These are phyloP conservation scores for Cromileptes altivelis DNA, from an alignment of 2,113 vertebrate species.

Conservation along the genomic window DNA sequence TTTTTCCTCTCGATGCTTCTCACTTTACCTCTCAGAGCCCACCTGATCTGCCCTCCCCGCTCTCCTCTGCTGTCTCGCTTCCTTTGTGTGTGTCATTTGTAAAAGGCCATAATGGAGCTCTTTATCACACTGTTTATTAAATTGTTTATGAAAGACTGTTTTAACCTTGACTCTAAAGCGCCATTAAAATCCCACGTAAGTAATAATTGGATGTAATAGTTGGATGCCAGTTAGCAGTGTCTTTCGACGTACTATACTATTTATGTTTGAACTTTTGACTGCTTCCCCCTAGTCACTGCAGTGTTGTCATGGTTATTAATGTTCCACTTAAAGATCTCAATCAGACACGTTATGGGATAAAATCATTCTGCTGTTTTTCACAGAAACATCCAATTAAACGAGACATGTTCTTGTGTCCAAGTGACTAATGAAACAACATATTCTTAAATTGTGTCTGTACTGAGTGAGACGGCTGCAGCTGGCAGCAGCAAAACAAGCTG, in stretches of 20 bases:
- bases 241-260: background rate
- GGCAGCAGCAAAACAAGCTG: no score
- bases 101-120: background rate
- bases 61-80: background rate
- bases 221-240: background rate
- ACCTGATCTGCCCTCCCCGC: background rate
- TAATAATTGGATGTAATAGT: background rate
- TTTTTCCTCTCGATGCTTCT: background rate
- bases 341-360: background rate
- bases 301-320: background rate
- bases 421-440: no score
- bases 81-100: background rate
- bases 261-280: background rate
- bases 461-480: no score
- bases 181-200: background rate
- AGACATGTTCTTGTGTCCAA: no score
- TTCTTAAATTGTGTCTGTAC: no score
- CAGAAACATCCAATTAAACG: no score
- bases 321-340: background rate
- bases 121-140: slow-evolving; percentile 17
- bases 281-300: background rate
- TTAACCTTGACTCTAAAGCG: background rate
- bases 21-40: background rate
- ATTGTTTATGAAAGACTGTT: slow-evolving; percentile 10
- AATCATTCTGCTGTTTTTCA: no score